These are phyloP conservation scores for Lasius platythorax DNA, from an alignment of 2,888 invertebrate genomes.

Conservation along the genomic window DNA sequence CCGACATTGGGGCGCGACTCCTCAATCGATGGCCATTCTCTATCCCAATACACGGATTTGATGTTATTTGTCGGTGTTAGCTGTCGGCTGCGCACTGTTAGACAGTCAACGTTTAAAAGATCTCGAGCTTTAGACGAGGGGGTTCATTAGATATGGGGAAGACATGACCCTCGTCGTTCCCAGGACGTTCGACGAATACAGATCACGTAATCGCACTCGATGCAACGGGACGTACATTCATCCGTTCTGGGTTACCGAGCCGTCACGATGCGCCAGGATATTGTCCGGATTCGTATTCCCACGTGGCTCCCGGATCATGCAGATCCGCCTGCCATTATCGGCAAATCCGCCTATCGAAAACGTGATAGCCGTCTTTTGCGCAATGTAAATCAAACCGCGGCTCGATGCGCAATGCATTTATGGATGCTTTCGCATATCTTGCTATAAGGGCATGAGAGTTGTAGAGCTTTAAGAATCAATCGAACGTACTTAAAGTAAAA, in stretches of 20 bases:
- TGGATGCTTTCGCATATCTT: slow-evolving; percentile 54
- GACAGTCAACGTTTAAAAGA: slow-evolving; percentile 43
- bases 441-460: slow-evolving; percentile 20
- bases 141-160: slow-evolving; percentile 62
- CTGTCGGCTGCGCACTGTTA: slow-evolving; percentile 33
- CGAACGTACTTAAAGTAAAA: neutral
- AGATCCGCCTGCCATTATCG: slow-evolving; percentile 80
- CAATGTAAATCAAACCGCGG: slow-evolving; percentile 78
- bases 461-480: slow-evolving; percentile 25
- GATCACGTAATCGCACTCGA: slow-evolving; percentile 72
- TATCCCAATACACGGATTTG: slow-evolving; percentile 22
- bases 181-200: slow-evolving; percentile 63
- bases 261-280: slow-evolving; percentile 73
- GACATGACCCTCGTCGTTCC: slow-evolving; percentile 37
- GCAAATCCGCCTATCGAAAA: slow-evolving; percentile 81
- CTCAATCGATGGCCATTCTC: slow-evolving; percentile 20
- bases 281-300: slow-evolving; percentile 81
- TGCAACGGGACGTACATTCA: slow-evolving; percentile 69
- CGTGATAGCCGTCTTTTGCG: slow-evolving; percentile 78
- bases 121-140: neutral
- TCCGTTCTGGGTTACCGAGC: slow-evolving; percentile 67
- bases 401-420: slow-evolving; percentile 53
- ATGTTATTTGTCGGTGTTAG: slow-evolving; percentile 33
- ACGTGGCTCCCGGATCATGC: slow-evolving; percentile 80
- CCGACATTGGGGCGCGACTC: slow-evolving; percentile 12